Conservation (phyloP, 1,140 invertebrate species). For the Drosophila dunni region DNA sequence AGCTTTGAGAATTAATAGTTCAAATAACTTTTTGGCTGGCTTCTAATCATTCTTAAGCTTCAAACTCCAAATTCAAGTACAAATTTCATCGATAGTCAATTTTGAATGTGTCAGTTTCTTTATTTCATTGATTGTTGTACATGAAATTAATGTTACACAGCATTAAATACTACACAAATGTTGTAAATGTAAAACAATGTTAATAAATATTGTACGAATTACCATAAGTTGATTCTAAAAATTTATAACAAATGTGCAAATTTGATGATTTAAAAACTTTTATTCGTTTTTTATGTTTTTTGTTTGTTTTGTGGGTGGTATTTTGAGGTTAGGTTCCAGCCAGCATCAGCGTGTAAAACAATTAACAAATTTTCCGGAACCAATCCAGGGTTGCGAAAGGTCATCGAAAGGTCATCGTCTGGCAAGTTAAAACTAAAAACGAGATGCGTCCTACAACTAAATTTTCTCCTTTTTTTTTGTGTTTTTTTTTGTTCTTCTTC, state of each 20-base stretch:
- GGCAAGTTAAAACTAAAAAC: constrained; percentile 81
- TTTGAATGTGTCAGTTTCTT: constrained; percentile 77
- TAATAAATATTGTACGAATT: constrained; percentile 80
- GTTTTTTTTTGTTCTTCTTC: constrained; percentile 22
- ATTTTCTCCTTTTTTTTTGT: constrained; percentile 18
- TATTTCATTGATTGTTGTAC: constrained; percentile 75
- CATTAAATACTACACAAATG: constrained; percentile 72
- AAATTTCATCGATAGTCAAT: constrained; percentile 9
- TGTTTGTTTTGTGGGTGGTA: constrained; percentile 29
- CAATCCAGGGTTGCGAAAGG: constrained; percentile 52
- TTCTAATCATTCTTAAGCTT: not conserved
- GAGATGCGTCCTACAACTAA: constrained; percentile 66
- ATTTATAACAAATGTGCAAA: constrained; percentile 34
- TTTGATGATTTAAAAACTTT: constrained; percentile 22
- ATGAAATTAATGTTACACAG: constrained; percentile 69
- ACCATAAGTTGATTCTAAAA: constrained; percentile 48
- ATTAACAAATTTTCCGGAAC: constrained; percentile 74
- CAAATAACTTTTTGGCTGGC: too few relatives aligned
- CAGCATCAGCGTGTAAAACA: constrained; percentile 64
- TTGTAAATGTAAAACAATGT: constrained; percentile 70
- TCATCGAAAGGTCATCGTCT: constrained; percentile 46
- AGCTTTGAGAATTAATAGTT: too few relatives aligned
- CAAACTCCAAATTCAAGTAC: not conserved
- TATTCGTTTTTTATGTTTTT: constrained; percentile 11
- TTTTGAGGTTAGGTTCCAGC: constrained; percentile 50